phyloP scores from a whole-genome alignment of 2,113 vertebrate genomes.

The Salvator merianae region DNA sequence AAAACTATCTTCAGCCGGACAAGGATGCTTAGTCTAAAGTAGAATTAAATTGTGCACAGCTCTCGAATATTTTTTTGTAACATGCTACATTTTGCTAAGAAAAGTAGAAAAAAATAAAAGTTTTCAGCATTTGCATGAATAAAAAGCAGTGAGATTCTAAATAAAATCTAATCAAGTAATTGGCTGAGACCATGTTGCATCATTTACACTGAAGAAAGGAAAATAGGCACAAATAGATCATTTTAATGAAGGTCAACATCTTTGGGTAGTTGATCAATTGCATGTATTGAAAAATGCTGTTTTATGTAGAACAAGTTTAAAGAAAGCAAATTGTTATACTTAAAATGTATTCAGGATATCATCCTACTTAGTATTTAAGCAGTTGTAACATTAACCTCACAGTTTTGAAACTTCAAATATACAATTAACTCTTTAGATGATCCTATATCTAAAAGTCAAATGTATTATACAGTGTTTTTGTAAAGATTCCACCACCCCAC shows the following conservation, averaged over 20 bases:
- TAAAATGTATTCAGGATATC: background rate
- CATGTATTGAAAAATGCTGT: background rate
- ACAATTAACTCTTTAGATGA: background rate
- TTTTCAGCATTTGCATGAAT: conserved; percentile 33
- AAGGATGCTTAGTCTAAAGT: background rate
- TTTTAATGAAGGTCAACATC: background rate
- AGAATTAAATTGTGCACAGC: background rate
- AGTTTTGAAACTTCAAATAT: too few species aligned
- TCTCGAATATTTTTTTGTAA: background rate
- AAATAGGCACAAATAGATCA: conserved; percentile 1
- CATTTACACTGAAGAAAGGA: background rate
- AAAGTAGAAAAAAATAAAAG: background rate
- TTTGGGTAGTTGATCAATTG: background rate
- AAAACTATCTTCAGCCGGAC: conserved; percentile 24
- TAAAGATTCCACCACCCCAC: background rate
- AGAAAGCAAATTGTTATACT: rapidly evolving
- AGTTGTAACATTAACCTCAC: too few species aligned
- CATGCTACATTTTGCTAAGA: conserved; percentile 5
- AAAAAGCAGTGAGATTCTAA: background rate
- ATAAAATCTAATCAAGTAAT: background rate
- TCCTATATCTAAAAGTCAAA: background rate
- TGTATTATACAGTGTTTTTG: conserved; percentile 19
- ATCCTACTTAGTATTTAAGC: background rate
- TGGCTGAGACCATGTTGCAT: background rate
- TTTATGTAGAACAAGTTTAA: background rate